Base-by-base conservation (phyloP, 2,888 invertebrate genomes). In the Trissonchulus latispiculum region DNA sequence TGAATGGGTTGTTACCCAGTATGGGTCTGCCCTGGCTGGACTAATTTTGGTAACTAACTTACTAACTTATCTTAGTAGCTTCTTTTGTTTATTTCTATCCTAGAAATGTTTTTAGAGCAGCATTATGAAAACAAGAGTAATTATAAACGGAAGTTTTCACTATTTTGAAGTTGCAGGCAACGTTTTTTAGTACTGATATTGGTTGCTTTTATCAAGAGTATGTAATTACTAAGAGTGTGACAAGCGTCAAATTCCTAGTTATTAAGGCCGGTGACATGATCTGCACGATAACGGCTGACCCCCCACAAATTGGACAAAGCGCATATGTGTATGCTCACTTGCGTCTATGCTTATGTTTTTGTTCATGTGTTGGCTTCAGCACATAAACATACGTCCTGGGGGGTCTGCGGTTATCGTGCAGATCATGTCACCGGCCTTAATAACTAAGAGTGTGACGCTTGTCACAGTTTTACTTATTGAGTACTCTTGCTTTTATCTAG, bases 1-100 rank as follows among this genome's bases (percentile, higher is more conserved):
- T 66, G 89, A 91, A 80, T 94, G 93, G 93, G 87, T 90, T 75
- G 78, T 91, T 0, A 85, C 88, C 0, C 88, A 89, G 81, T 84
- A 90, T 81, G 92, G 90, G 0, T 88, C 89, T 0, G 88, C 90
- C 0, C 87, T 90, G 76, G 87, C 88, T 0, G 93, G 92, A 0
- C 83, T 91, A 1, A 85, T 90, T 36, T 84, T 90, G 83, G 91
- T 90, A 83, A 83, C 83, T 76, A 68, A 29, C 37, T 1, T 36
- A 28, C 36, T 35, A 35, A 32, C 29, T 75, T 23, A 23, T 18
- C 18, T 69, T 3, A 23, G 18, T 18, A 28, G 15, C n/a, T 23
- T 23, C 15, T n/a, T n/a, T n/a, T n/a, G n/a, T n/a, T n/a, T n/a
- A n/a, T n/a, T n/a, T n/a, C n/a, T n/a, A n/a, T n/a, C n/a, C n/a